A percentile compares a stretch with the other conserved stretches of the same genome.
Conservation (phyloP, 1,140 invertebrate genomes). For the Ruditapes philippinarum region DNA sequence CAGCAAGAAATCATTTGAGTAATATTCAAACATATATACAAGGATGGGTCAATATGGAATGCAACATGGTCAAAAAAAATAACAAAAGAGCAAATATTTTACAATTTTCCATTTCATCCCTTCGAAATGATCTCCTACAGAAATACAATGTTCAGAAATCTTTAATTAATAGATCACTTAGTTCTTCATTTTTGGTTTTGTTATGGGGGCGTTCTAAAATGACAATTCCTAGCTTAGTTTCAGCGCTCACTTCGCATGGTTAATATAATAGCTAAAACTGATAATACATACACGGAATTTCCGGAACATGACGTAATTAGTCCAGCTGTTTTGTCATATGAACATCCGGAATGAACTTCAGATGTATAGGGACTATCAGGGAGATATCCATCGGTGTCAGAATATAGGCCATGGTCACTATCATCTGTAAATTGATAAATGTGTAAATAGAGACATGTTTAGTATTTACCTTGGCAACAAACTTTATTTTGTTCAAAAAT, state of each 20-base stretch:
- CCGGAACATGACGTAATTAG: background rate
- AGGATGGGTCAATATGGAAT: too few species aligned
- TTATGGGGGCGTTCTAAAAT: background rate
- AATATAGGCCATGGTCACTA: background rate
- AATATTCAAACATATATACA: too few species aligned
- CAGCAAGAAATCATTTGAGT: too few species aligned
- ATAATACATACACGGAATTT: background rate
- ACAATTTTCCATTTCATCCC: too few species aligned
- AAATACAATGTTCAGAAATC: background rate
- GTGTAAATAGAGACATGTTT: too few species aligned
- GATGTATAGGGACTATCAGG: background rate
- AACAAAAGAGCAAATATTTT: too few species aligned
- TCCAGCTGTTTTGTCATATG: background rate
- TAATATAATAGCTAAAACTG: background rate
- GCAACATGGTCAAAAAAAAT: too few species aligned
- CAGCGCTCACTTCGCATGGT: background rate
- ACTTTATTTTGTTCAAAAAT: too few species aligned
- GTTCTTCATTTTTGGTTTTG: background rate
- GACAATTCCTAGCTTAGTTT: background rate
- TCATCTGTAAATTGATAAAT: conserved; percentile 4
- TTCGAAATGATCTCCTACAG: too few species aligned
- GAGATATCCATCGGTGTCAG: background rate
- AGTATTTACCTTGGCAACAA: too few species aligned
- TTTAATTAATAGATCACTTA: too few species aligned
- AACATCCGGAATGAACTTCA: background rate